Evolutionary conservation across 2,888 invertebrate genomes (phyloP), one percentile per base, ranked within the genome.

Genomic region (Drosophila borborema): DNA sequence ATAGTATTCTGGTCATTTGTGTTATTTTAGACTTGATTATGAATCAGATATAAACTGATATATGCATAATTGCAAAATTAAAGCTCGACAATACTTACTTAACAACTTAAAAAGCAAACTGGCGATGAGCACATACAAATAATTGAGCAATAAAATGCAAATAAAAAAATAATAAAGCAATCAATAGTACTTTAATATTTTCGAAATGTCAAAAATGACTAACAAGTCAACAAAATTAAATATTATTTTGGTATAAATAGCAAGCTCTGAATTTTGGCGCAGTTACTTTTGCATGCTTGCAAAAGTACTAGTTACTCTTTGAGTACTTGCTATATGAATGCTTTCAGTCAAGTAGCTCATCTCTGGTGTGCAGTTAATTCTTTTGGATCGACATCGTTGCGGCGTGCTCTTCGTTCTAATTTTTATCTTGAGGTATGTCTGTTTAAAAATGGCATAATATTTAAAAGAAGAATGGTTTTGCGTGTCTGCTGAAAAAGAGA

Each of bases 381-480:
- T 77, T 58, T 70, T 75, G 18, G 14, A 41, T 66, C 66, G 71
- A 66, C 70, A 54, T 66, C 58, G 41, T 75, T 49, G 60, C 76
- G 76, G 80, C 80, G 77, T 77, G 77, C 66, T 75, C 51, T 80
- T 64, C 62, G 45, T 58, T 74, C 45, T 62, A 45, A 18, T 43
- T 16, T 46, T 74, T 20, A 12, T 59, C 64, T 64, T 7, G 20
- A 80, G 76, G 76, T 77, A 77, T 63, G 80, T 69, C 36, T 20
- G 9, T 5, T 51, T 45, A 41, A 49, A 43, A 56, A 43, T 36
- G 45, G n/a, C 12, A 49, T 41, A 23, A 51, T 16, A 3, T 14
- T 31, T 16, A 4, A 16, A n/a, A 45, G 10, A 38, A 18, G 38
- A 34, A n/a, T 36, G 14, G n/a, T 48, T 18, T 34, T 49, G 2